Conservation (phyloP, 2,797 vertebrate species). For the Apogon talboti region DNA sequence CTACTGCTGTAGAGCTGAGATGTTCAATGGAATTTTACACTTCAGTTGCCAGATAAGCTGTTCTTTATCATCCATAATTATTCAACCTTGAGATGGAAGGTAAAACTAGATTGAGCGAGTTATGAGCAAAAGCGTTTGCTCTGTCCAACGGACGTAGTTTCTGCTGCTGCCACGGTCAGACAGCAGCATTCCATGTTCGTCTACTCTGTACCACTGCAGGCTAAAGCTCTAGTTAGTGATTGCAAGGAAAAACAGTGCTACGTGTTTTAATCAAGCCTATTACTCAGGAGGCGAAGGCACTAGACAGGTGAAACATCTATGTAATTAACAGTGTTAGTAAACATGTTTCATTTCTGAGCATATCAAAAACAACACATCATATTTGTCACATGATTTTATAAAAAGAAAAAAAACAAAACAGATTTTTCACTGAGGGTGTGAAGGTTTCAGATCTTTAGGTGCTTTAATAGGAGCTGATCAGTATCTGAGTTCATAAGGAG, state of each 20-base stretch:
- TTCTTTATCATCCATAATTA: conserved; percentile 8
- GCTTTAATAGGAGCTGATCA: conserved; percentile 30
- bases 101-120: too few relatives aligned
- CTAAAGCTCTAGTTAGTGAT: background rate
- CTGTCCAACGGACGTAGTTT: too few relatives aligned
- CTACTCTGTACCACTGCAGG: conserved; percentile 15
- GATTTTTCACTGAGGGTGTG: conserved; percentile 22
- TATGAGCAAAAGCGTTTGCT: too few relatives aligned
- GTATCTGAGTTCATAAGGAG: conserved; percentile 23
- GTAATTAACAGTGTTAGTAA: conserved; percentile 35
- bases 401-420: too few relatives aligned
- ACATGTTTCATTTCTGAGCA: conserved; percentile 34
- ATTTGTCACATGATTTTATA: conserved; percentile 18
- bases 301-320: conserved; percentile 22
- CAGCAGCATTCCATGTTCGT: background rate
- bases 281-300: conserved; percentile 23
- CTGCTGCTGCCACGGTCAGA: background rate
- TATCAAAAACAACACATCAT: conserved; percentile 40
- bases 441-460: conserved; percentile 18
- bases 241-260: conserved; percentile 25
- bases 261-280: conserved; percentile 40
- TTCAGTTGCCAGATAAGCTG: conserved; percentile 13
- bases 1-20: background rate
- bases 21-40: conserved; percentile 3
- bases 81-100: conserved; percentile 10